Evolutionary conservation across 2,113 vertebrate genomes (phyloP).

Genomic region (Aptenodytes forsteri): DNA sequence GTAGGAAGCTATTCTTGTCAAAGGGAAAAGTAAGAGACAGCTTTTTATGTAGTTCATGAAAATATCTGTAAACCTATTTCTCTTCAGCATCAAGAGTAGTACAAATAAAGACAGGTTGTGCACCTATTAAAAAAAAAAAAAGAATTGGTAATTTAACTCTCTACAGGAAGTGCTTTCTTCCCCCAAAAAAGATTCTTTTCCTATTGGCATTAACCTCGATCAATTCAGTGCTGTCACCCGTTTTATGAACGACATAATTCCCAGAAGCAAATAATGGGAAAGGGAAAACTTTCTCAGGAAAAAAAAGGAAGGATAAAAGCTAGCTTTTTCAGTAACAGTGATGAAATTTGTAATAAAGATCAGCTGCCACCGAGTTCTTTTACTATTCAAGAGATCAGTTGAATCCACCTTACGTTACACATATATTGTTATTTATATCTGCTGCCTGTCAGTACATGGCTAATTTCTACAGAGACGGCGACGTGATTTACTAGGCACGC

Average conservation of each 20-base stretch:
- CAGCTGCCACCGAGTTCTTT: neutral
- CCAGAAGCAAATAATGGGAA: neutral
- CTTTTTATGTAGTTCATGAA: neutral
- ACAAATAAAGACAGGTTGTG: neutral
- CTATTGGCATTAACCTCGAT: neutral
- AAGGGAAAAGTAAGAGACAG: neutral
- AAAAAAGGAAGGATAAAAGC: neutral
- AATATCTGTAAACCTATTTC: neutral
- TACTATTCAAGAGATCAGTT: neutral
- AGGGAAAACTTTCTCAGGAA: neutral
- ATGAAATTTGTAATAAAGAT: neutral
- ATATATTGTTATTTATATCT: neutral
- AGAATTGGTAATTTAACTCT: neutral
- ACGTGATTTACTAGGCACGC: neutral
- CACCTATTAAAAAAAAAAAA: neutral
- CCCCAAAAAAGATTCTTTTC: accelerated
- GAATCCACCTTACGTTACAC: neutral
- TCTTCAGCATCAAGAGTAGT: neutral
- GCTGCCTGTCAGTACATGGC: neutral
- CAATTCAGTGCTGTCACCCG: neutral
- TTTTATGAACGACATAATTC: neutral
- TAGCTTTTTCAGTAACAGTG: neutral
- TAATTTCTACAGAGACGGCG: neutral
- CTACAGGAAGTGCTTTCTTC: neutral
- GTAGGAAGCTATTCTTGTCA: neutral